A percentile compares a stretch with the other conserved stretches of the same genome.
Conservation (phyloP, 2,113 vertebrate species). For the Anser cygnoides region DNA sequence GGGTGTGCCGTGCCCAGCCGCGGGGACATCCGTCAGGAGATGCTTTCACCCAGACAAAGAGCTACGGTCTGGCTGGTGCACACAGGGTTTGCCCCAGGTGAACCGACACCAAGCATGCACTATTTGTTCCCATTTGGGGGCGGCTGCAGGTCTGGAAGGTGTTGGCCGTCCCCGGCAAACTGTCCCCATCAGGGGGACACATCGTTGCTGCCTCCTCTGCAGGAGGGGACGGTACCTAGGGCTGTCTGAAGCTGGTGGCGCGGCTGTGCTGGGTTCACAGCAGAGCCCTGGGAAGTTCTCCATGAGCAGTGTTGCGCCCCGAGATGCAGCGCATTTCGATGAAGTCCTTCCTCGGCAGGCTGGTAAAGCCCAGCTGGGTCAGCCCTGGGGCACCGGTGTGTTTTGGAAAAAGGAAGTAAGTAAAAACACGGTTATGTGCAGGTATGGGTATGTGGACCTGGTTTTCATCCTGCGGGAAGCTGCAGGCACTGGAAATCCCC, state of each 20-base stretch:
- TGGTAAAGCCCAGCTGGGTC: background rate
- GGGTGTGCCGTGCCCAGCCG: background rate
- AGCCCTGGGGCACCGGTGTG: background rate
- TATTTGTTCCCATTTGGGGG: background rate
- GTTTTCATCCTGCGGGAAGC: background rate
- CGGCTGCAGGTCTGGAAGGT: background rate
- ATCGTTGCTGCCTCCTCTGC: background rate
- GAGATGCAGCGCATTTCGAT: background rate
- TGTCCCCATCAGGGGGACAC: background rate
- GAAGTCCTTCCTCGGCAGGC: background rate
- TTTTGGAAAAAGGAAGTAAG: background rate
- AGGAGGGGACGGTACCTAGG: background rate
- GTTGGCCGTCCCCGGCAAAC: background rate
- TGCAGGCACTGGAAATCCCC: background rate
- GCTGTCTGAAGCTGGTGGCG: background rate
- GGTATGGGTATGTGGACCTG: background rate
- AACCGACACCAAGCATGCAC: background rate
- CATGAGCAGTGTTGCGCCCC: background rate
- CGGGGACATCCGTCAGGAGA: fast-evolving
- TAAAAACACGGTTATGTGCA: background rate
- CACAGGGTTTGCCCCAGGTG: fast-evolving
- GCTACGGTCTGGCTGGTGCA: fast-evolving
- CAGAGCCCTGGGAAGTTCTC: background rate
- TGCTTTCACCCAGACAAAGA: background rate
- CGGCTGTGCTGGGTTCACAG: fast-evolving